Evolutionary conservation across 2,113 vertebrate species (phyloP).

Genomic region (Crotalus tigris): DNA sequence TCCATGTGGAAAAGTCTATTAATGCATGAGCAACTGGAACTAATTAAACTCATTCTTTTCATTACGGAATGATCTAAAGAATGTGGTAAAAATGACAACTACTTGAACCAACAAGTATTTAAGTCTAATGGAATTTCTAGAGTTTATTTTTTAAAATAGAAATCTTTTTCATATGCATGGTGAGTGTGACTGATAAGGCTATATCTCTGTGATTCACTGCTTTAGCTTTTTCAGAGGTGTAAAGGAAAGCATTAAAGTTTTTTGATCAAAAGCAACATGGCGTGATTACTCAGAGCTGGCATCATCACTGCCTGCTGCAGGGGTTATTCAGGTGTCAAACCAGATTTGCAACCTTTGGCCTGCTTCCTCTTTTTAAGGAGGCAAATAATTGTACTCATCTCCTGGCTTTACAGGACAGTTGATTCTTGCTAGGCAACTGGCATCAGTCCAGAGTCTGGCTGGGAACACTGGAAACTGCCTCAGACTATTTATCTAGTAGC

Average conservation of each 20-base stretch:
- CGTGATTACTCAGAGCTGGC: background rate
- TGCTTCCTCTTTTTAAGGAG: background rate
- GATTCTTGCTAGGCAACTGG: background rate
- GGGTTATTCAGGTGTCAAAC: background rate
- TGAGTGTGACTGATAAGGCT: background rate
- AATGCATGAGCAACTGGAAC: conserved; percentile 51
- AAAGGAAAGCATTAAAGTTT: background rate
- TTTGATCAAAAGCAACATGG: background rate
- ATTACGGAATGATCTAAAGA: conserved; percentile 41
- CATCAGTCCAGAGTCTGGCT: background rate
- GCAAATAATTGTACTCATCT: background rate
- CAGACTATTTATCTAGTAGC: background rate
- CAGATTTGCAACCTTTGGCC: background rate
- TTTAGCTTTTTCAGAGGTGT: background rate
- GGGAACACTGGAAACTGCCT: background rate
- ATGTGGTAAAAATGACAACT: conserved; percentile 39
- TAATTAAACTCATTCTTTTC: conserved; percentile 62
- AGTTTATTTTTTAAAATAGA: conserved; percentile 3
- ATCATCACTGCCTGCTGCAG: background rate
- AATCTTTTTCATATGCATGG: background rate
- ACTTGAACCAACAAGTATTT: conserved; percentile 4
- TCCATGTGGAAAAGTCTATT: conserved; percentile 51
- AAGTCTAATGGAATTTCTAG: conserved; percentile 17
- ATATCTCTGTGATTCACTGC: background rate
- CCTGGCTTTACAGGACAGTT: background rate